These are phyloP conservation scores for Empis stercorea DNA, from an alignment of 2,888 invertebrate species.

Conservation along the genomic window DNA sequence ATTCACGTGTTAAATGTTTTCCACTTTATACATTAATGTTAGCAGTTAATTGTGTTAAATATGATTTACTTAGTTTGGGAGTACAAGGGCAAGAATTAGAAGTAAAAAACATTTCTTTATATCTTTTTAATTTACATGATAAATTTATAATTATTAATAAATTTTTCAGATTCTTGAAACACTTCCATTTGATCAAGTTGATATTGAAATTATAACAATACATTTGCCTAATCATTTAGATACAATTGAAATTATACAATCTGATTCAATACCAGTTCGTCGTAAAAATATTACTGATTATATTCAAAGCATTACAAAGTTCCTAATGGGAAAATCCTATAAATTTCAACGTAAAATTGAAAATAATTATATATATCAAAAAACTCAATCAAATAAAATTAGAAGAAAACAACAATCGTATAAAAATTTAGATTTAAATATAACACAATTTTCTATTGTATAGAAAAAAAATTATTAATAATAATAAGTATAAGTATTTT, in stretches of 20 bases:
- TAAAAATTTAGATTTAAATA: neutral
- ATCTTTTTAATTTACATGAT: neutral
- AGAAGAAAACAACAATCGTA: constrained; percentile 26
- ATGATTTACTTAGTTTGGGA: constrained; percentile 56
- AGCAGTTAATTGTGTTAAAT: constrained; percentile 55
- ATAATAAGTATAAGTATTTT: no score
- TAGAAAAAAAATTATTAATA: no score
- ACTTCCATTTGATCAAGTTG: constrained; percentile 33
- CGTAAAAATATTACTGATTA: constrained; percentile 28
- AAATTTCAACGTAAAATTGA: constrained; percentile 33
- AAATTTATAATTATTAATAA: neutral
- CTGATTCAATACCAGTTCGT: neutral
- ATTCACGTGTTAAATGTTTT: constrained; percentile 69
- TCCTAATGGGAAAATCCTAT: constrained; percentile 34
- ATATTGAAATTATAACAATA: constrained; percentile 35
- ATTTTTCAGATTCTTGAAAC: constrained; percentile 31
- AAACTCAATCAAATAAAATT: constrained; percentile 27
- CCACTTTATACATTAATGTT: constrained; percentile 69
- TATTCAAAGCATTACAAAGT: constrained; percentile 32
- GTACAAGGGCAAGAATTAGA: constrained; percentile 36
- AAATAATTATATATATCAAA: constrained; percentile 34
- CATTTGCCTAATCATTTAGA: constrained; percentile 28
- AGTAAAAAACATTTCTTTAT: constrained; percentile 18
- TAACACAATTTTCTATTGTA: no score
- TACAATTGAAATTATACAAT: neutral